Evolutionary conservation across 2,797 vertebrate genomes (phyloP).

Genomic region (Alfaro cultratus): DNA sequence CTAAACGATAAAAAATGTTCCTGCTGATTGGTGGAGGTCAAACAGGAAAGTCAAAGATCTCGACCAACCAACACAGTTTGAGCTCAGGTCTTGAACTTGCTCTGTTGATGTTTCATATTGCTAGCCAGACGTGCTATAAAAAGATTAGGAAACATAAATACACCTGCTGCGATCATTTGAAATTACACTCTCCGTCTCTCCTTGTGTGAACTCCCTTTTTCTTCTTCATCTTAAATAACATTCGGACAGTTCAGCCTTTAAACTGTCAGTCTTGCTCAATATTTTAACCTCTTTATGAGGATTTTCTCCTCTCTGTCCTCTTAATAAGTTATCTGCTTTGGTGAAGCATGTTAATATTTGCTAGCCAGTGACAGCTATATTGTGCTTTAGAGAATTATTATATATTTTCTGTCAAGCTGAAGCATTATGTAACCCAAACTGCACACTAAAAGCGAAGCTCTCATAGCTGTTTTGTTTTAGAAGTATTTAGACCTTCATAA

Average conservation of each 20-base stretch:
- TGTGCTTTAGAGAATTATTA: not conserved
- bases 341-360: not conserved
- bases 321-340: constrained; percentile 11
- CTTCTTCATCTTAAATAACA: not conserved
- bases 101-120: constrained; percentile 21
- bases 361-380: not conserved
- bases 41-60: not conserved
- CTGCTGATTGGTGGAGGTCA: not conserved
- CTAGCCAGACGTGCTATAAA: constrained; percentile 53
- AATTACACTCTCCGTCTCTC: not conserved
- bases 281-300: not conserved
- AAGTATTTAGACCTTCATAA: constrained; percentile 1
- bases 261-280: not conserved
- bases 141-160: constrained; percentile 36
- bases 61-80: not conserved
- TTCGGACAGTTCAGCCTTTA: not conserved
- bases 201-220: not conserved
- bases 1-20: not conserved
- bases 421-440: constrained; percentile 1
- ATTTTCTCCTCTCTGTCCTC: constrained; percentile 2
- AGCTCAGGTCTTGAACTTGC: not conserved
- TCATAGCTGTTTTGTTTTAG: not conserved
- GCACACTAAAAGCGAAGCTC: constrained; percentile 4
- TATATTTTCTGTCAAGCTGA: not conserved
- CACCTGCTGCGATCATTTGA: constrained; percentile 29